These are phyloP conservation scores for Drosophila bunnanda DNA, from an alignment of 2,888 invertebrate genomes.

Conservation along the genomic window DNA sequence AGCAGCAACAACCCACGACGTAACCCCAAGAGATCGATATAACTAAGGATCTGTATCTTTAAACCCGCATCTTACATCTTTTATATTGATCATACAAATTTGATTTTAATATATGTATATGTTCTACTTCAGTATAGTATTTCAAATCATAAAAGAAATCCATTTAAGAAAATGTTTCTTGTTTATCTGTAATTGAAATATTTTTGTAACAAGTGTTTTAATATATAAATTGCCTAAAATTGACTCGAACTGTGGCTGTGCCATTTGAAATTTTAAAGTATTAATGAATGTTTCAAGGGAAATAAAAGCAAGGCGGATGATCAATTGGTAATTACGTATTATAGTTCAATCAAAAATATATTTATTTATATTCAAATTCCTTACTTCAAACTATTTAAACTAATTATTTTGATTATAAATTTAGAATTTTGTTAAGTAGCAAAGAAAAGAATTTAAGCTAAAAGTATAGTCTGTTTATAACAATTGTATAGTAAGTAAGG, in stretches of 20 bases:
- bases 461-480: conserved; percentile 1
- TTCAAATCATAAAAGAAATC: conserved; percentile 1
- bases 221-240: neutral
- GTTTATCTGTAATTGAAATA: conserved; percentile 1
- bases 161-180: conserved; percentile 1
- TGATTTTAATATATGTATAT: neutral
- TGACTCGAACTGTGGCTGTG: neutral
- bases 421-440: neutral
- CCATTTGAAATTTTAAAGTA: neutral
- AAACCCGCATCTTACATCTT: neutral
- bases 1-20: conserved; percentile 70
- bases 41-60: neutral
- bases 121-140: conserved; percentile 14
- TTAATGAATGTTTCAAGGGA: too few species aligned
- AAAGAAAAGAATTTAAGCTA: neutral
- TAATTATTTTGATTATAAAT: neutral
- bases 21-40: neutral
- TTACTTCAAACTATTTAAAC: neutral
- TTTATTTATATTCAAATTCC: neutral
- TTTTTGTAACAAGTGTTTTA: conserved; percentile 2
- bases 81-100: neutral
- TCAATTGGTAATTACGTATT: neutral
- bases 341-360: neutral
- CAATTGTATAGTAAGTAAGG: neutral
- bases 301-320: too few species aligned